These are phyloP conservation scores for Hypsopygia costalis DNA, from an alignment of 2,888 invertebrate species.

Conservation along the genomic window DNA sequence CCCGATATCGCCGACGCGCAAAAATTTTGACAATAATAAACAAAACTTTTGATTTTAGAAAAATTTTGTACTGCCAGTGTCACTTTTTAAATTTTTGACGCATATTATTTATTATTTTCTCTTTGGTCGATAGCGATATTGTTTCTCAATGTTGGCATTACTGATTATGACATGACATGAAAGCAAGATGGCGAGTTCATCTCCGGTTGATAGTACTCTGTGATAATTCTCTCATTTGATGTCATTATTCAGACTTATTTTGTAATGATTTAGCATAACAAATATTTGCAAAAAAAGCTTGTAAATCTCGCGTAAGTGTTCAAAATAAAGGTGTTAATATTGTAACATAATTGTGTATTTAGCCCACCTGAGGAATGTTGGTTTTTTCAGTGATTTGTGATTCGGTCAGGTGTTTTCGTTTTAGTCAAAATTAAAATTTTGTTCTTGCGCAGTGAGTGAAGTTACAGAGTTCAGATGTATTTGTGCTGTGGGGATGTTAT, in stretches of 20 bases:
- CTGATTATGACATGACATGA: conserved; percentile 69
- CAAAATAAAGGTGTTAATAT: conserved; percentile 10
- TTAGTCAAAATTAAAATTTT: conserved; percentile 73
- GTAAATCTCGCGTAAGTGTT: conserved; percentile 49
- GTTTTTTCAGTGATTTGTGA: conserved; percentile 82
- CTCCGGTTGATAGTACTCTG: conserved; percentile 73
- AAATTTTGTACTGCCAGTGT: no score
- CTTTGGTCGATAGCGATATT: no score
- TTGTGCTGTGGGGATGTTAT: conserved; percentile 75
- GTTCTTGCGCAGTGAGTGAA: conserved; percentile 80
- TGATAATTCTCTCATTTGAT: conserved; percentile 63
- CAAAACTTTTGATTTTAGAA: no score
- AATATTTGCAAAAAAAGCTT: conserved; percentile 42
- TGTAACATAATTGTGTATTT: conserved; percentile 56
- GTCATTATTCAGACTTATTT: conserved; percentile 63
- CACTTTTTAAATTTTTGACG: no score
- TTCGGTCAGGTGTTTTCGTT: conserved; percentile 81
- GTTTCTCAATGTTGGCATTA: conserved; percentile 49
- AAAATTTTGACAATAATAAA: no score
- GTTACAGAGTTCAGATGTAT: conserved; percentile 74
- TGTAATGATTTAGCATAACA: conserved; percentile 47
- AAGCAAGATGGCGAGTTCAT: conserved; percentile 80
- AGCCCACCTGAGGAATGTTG: conserved; percentile 84
- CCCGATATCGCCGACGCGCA: no score
- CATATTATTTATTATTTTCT: no score